Conservation (phyloP, 2,888 invertebrate genomes). For the Ectemnius lituratus region DNA sequence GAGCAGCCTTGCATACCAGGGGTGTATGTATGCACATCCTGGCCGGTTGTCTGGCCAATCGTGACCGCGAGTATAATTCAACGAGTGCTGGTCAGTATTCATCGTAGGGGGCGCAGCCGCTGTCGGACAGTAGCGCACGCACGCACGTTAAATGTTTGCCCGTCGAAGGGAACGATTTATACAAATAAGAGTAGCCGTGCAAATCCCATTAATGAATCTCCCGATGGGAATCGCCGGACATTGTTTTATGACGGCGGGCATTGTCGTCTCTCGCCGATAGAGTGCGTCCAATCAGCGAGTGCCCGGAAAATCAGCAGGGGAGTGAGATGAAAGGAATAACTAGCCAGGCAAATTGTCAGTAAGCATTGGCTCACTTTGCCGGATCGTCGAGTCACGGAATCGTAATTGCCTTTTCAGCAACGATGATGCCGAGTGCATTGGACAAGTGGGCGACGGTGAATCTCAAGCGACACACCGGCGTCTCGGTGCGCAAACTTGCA, state of each 20-base stretch:
- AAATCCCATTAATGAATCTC: slow-evolving; percentile 55
- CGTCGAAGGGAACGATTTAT: slow-evolving; percentile 52
- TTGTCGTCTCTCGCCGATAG: slow-evolving; percentile 46
- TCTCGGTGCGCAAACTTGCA: too few relatives aligned
- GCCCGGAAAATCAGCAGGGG: slow-evolving; percentile 19
- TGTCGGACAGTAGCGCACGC: too few relatives aligned
- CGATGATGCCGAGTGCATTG: too few relatives aligned
- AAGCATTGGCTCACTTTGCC: too few relatives aligned
- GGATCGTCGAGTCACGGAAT: too few relatives aligned
- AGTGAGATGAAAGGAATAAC: slow-evolving; percentile 35
- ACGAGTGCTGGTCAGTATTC: slow-evolving; percentile 12
- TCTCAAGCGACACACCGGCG: too few relatives aligned
- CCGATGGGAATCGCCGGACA: slow-evolving; percentile 47
- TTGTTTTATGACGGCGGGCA: slow-evolving; percentile 49
- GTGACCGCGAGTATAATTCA: slow-evolving; percentile 41
- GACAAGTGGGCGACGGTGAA: too few relatives aligned
- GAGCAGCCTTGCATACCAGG: too few relatives aligned
- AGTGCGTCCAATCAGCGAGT: too few relatives aligned
- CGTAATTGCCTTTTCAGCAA: too few relatives aligned
- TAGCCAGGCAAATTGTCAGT: too few relatives aligned
- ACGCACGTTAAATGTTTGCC: slow-evolving; percentile 53
- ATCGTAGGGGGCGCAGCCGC: slow-evolving; percentile 1
- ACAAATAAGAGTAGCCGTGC: slow-evolving; percentile 49
- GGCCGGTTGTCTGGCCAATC: slow-evolving; percentile 19
- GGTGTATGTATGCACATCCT: too few relatives aligned